These are phyloP conservation scores for Bettongia penicillata DNA, from an alignment of 2,113 vertebrate species.

Conservation along the genomic window DNA sequence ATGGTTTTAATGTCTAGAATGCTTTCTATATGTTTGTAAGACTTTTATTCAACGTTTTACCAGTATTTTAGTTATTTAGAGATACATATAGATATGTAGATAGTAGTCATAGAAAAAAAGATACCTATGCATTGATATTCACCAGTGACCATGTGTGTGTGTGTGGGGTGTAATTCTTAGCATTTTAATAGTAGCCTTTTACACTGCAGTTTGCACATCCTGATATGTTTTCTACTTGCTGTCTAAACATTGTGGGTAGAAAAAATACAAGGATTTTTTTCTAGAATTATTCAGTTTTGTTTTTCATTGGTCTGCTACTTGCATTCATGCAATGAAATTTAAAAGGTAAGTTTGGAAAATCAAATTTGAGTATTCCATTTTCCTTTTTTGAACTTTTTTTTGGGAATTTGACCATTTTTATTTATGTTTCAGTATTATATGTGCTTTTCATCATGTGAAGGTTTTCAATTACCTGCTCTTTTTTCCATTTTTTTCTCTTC, in stretches of 20 bases:
- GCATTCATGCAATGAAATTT: background rate
- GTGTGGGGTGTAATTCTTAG: background rate
- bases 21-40: background rate
- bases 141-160: no score
- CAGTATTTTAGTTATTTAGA: background rate
- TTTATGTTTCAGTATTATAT: background rate
- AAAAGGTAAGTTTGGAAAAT: background rate
- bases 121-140: background rate
- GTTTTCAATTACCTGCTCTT: background rate
- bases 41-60: background rate
- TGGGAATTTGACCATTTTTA: background rate
- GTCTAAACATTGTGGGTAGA: background rate
- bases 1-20: background rate
- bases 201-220: background rate
- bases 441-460: background rate
- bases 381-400: background rate
- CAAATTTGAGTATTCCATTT: background rate
- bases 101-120: background rate
- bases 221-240: background rate
- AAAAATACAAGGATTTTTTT: background rate
- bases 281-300: background rate
- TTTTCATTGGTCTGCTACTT: background rate
- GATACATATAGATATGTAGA: background rate
- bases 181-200: background rate
- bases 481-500: background rate